A percentile compares a stretch with the other conserved stretches of the same genome.
phyloP scores from a whole-genome alignment of 2,888 invertebrate species.

The Leptarthrus brevirostris region DNA sequence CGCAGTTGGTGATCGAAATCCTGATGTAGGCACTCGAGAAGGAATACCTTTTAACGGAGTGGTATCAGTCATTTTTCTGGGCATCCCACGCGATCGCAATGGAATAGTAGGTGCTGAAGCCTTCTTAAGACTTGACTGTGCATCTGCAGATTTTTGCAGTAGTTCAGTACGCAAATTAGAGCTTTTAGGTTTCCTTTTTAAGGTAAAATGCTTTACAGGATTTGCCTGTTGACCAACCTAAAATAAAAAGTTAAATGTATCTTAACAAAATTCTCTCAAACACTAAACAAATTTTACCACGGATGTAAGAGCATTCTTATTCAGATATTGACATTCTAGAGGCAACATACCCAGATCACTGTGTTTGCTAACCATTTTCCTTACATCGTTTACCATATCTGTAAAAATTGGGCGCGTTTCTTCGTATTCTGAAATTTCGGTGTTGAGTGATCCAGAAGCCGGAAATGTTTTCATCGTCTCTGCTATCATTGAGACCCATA shows the following conservation, averaged over 20 bases:
- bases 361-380: slow-evolving; percentile 84
- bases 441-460: slow-evolving; percentile 87
- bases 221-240: slow-evolving; percentile 84
- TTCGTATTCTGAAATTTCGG: slow-evolving; percentile 87
- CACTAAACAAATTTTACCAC: slow-evolving; percentile 70
- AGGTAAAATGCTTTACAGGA: slow-evolving; percentile 89
- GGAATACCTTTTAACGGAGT: slow-evolving; percentile 94
- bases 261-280: slow-evolving; percentile 1
- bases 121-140: slow-evolving; percentile 88
- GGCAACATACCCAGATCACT: slow-evolving; percentile 89
- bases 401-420: slow-evolving; percentile 91
- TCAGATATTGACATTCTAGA: slow-evolving; percentile 95
- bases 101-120: slow-evolving; percentile 90
- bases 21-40: slow-evolving; percentile 78
- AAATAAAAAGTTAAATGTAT: slow-evolving; percentile 48
- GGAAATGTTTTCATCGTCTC: slow-evolving; percentile 96
- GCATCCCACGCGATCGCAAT: slow-evolving; percentile 87
- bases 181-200: slow-evolving; percentile 95
- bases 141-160: slow-evolving; percentile 91
- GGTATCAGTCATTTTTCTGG: slow-evolving; percentile 96
- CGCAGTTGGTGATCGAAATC: slow-evolving; percentile 70
- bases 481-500: slow-evolving; percentile 97
- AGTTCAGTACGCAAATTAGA: slow-evolving; percentile 89
- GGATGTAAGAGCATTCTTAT: slow-evolving; percentile 89
- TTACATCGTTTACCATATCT: slow-evolving; percentile 87